Conservation (phyloP, 2,888 invertebrate species). For the Athripsodes cinereus region DNA sequence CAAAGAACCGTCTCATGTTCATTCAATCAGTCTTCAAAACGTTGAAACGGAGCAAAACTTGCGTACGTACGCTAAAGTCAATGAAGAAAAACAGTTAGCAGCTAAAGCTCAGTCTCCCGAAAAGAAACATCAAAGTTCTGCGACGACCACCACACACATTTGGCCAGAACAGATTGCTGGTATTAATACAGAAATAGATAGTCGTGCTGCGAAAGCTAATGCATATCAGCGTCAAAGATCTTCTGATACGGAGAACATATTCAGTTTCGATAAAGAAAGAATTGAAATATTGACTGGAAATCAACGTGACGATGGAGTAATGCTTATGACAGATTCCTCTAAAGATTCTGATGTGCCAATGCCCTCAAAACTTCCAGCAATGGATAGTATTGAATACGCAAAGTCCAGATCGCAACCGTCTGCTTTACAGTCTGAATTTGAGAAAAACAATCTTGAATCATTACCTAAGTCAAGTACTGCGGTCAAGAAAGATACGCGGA, state of each 20-base stretch:
- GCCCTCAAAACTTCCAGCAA: slow-evolving; percentile 42
- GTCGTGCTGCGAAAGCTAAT: slow-evolving; percentile 43
- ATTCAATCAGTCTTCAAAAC: slow-evolving; percentile 63
- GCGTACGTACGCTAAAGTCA: slow-evolving; percentile 48
- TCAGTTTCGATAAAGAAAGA: slow-evolving; percentile 70
- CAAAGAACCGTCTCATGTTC: slow-evolving; percentile 56
- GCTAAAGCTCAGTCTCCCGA: slow-evolving; percentile 33
- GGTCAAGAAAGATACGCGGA: slow-evolving; percentile 48
- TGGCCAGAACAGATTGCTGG: slow-evolving; percentile 53
- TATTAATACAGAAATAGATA: slow-evolving; percentile 47
- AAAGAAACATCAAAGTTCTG: slow-evolving; percentile 31
- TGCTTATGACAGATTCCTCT: slow-evolving; percentile 45
- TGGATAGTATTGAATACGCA: slow-evolving; percentile 52
- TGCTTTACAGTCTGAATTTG: slow-evolving; percentile 56
- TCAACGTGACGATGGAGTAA: slow-evolving; percentile 38
- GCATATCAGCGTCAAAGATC: slow-evolving; percentile 59
- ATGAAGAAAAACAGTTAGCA: slow-evolving; percentile 47
- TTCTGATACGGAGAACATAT: slow-evolving; percentile 62
- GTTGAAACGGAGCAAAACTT: slow-evolving; percentile 61
- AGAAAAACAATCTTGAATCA: slow-evolving; percentile 47
- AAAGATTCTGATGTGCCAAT: slow-evolving; percentile 49
- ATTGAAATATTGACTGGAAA: slow-evolving; percentile 64
- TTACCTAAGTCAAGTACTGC: slow-evolving; percentile 40
- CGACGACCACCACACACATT: slow-evolving; percentile 43
- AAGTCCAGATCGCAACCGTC: slow-evolving; percentile 52